A percentile compares a stretch with the other conserved stretches of the same genome.
Conservation (phyloP, 2,113 vertebrate genomes). For the Pimephales promelas region DNA sequence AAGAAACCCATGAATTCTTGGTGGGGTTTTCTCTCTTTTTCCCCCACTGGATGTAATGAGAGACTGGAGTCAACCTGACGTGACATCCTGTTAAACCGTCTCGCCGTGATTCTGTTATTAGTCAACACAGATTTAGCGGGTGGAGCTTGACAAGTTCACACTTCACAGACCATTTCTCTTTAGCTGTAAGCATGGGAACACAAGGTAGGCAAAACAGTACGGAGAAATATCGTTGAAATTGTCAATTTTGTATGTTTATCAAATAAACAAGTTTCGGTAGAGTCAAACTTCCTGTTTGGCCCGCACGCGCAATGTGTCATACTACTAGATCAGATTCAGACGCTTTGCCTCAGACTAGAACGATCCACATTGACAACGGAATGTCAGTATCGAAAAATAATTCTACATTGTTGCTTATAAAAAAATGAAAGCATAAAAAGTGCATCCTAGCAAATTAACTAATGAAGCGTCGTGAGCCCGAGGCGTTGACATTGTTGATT, state of each 20-base stretch:
- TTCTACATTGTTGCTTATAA: neutral
- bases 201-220: slow-evolving; percentile 10
- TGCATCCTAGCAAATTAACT: neutral
- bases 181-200: neutral
- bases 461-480: neutral
- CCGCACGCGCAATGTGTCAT: neutral
- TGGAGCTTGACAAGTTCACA: slow-evolving; percentile 26
- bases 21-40: neutral
- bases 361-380: neutral
- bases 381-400: neutral
- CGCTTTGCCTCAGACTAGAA: neutral
- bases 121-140: neutral
- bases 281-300: neutral
- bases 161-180: neutral
- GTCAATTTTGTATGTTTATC: neutral
- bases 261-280: neutral
- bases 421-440: neutral
- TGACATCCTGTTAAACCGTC: neutral
- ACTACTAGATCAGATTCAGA: neutral
- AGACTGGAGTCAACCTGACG: too few relatives aligned
- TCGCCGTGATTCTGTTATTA: neutral
- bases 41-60: neutral
- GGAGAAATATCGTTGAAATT: neutral
- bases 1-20: neutral
- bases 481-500: neutral